Conservation (phyloP, 2,888 invertebrate species). For the Morpho helenor region DNA sequence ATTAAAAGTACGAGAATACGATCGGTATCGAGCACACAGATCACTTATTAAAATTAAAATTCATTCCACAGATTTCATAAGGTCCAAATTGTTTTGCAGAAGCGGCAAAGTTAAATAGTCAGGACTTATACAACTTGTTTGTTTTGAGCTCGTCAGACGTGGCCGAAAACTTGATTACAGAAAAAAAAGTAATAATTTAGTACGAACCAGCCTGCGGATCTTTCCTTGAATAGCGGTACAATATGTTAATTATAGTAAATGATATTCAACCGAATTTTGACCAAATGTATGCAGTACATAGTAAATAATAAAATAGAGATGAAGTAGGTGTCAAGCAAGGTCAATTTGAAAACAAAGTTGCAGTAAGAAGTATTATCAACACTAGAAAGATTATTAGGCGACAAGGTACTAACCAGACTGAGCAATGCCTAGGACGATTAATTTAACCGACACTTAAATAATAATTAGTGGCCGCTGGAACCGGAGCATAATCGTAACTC, state of each 20-base stretch:
- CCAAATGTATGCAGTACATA: slow-evolving; percentile 32
- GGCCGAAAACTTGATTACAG: slow-evolving; percentile 63
- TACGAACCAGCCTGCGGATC: slow-evolving; percentile 47
- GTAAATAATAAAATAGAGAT: background rate
- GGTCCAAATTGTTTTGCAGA: slow-evolving; percentile 27
- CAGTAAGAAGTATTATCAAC: background rate
- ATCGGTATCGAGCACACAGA: slow-evolving; percentile 21
- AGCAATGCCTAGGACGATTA: slow-evolving; percentile 50
- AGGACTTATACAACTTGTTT: slow-evolving; percentile 52
- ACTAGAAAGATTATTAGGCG: slow-evolving; percentile 29
- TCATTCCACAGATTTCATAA: slow-evolving; percentile 21
- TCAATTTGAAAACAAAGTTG: background rate
- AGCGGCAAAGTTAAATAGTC: slow-evolving; percentile 37
- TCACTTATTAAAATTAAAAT: slow-evolving; percentile 15
- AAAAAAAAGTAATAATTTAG: slow-evolving; percentile 67
- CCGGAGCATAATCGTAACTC: slow-evolving; percentile 49
- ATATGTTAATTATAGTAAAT: slow-evolving; percentile 62
- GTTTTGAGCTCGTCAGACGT: slow-evolving; percentile 59
- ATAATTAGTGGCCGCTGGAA: slow-evolving; percentile 66
- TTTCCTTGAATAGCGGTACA: slow-evolving; percentile 67
- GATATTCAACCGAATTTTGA: slow-evolving; percentile 46
- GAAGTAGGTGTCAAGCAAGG: background rate
- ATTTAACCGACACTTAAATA: slow-evolving; percentile 68
- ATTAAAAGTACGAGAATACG: slow-evolving; percentile 50
- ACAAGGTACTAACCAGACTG: slow-evolving; percentile 44